Percentiles rank a stretch among this genome's conserved stretches.
These are phyloP conservation scores for Auanema freiburgensis DNA, from an alignment of 2,888 invertebrate species.

Conservation along the genomic window DNA sequence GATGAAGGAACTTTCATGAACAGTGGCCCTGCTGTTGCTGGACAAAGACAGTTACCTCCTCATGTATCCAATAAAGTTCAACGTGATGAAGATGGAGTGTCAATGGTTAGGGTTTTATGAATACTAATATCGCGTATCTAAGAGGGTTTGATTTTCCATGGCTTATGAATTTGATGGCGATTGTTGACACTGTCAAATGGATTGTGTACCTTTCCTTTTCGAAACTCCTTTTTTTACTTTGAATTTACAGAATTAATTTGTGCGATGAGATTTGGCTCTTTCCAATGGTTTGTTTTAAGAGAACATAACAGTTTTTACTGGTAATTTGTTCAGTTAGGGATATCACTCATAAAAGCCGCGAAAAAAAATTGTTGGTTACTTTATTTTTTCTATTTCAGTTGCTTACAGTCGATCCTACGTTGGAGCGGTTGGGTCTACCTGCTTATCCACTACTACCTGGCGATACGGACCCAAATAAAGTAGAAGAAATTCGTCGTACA, in stretches of 20 bases:
- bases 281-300: too few species aligned
- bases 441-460: slow-evolving; percentile 88
- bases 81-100: slow-evolving; percentile 52
- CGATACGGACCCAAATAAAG: slow-evolving; percentile 72
- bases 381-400: slow-evolving; percentile 67
- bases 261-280: too few species aligned
- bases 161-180: too few species aligned
- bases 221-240: too few species aligned
- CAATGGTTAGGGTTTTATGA: slow-evolving; percentile 41
- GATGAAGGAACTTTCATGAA: slow-evolving; percentile 92
- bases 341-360: too few species aligned
- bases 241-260: too few species aligned
- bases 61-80: slow-evolving; percentile 80
- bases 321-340: too few species aligned
- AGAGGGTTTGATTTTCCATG: too few species aligned
- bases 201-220: too few species aligned
- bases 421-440: slow-evolving; percentile 77
- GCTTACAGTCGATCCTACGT: slow-evolving; percentile 84
- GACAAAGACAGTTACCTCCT: slow-evolving; percentile 75
- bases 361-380: neutral
- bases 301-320: too few species aligned
- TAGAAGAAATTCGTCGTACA: slow-evolving; percentile 88
- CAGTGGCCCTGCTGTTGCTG: slow-evolving; percentile 77
- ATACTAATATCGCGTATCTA: too few species aligned
- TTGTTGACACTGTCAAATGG: too few species aligned